Percentiles rank a stretch among this genome's conserved stretches.
These are phyloP conservation scores for Haplochromis burtoni DNA, from an alignment of 2,113 vertebrate genomes.

Conservation along the genomic window DNA sequence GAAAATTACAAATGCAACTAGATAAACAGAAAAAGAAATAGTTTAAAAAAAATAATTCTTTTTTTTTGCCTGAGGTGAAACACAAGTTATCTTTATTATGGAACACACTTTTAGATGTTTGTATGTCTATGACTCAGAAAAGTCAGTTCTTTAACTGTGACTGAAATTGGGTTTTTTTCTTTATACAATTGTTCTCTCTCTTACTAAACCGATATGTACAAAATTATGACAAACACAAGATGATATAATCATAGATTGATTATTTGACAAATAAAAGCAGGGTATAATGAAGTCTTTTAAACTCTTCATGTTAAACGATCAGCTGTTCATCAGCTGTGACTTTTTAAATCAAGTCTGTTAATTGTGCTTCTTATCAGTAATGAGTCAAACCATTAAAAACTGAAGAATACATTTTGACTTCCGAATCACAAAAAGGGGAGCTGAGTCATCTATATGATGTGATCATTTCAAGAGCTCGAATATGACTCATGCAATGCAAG, in stretches of 20 bases:
- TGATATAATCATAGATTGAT: not conserved
- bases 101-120: not conserved
- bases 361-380: not conserved
- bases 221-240: not conserved
- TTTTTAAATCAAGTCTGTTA: not conserved
- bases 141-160: not conserved
- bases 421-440: not conserved
- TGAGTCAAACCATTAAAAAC: not conserved
- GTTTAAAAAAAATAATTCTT: accelerated
- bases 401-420: not conserved
- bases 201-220: not conserved
- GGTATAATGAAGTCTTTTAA: not conserved
- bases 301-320: not conserved
- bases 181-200: not conserved
- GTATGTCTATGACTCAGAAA: not conserved
- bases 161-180: accelerated
- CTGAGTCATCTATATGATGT: not conserved
- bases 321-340: not conserved
- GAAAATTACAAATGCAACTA: not conserved
- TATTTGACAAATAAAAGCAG: not conserved
- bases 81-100: not conserved
- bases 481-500: not conserved
- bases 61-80: not conserved
- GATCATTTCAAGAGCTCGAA: not conserved
- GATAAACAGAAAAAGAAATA: not conserved